Percentiles rank a stretch among this genome's conserved stretches.
Conservation (phyloP, 2,797 vertebrate species). For the Fistularia commersonii region DNA sequence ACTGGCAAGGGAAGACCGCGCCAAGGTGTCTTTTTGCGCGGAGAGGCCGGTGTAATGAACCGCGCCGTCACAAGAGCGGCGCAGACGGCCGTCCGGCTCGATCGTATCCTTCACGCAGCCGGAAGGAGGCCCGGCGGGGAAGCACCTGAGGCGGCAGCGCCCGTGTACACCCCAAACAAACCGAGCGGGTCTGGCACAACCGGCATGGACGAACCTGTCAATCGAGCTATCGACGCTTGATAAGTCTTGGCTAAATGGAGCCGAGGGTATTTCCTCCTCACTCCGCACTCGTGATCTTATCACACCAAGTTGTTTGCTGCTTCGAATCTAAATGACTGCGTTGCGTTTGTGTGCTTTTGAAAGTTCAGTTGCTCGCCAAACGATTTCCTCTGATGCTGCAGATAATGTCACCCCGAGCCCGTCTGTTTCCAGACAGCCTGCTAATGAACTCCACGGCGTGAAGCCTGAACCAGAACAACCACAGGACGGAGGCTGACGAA, state of each 20-base stretch:
- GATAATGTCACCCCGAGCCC: no score
- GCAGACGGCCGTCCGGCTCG: constrained; percentile 27
- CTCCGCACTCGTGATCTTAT: constrained; percentile 41
- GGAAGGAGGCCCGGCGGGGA: no score
- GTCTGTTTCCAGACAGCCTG: constrained; percentile 19
- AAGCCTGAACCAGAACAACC: constrained; percentile 27
- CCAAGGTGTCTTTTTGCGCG: no score
- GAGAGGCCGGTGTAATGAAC: constrained; percentile 64
- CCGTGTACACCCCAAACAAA: constrained; percentile 37
- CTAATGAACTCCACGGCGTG: constrained; percentile 18
- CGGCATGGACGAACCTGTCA: constrained; percentile 47
- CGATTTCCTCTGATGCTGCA: background rate
- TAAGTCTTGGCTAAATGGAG: constrained; percentile 35
- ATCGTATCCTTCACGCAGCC: constrained; percentile 31
- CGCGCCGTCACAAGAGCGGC: constrained; percentile 37
- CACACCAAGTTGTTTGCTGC: constrained; percentile 44
- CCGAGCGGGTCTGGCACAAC: constrained; percentile 25
- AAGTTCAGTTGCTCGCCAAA: constrained; percentile 25
- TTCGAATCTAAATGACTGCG: constrained; percentile 14
- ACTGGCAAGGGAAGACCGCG: no score
- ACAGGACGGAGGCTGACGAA: constrained; percentile 53
- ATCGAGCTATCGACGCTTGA: constrained; percentile 61
- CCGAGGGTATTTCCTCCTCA: constrained; percentile 40
- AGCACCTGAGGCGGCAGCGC: constrained; percentile 8
- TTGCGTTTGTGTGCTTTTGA: constrained; percentile 7